These are phyloP conservation scores for Listrodromus nycthemerus DNA, from an alignment of 2,888 invertebrate species.

Conservation along the genomic window DNA sequence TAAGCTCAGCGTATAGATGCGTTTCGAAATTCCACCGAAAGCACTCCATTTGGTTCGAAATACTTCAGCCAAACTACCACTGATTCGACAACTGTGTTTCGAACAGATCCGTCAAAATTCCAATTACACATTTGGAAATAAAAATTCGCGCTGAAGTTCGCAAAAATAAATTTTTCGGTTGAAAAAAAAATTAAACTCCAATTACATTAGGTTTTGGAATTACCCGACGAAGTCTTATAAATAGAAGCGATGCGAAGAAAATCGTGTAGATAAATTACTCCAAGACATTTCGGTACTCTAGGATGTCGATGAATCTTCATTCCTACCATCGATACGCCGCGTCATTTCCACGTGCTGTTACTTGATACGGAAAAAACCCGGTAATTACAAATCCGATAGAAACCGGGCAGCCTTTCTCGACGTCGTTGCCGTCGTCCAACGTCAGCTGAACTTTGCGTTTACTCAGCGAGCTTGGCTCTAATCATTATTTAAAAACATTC, in stretches of 20 bases:
- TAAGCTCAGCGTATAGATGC: too few species aligned
- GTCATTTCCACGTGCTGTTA: conserved; percentile 59
- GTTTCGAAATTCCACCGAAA: too few species aligned
- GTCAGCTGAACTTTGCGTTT: conserved; percentile 14
- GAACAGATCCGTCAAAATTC: too few species aligned
- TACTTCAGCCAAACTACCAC: too few species aligned
- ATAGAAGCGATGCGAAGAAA: not conserved
- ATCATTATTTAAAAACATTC: conserved; percentile 41
- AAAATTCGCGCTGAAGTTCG: too few species aligned
- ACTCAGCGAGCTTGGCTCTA: not conserved
- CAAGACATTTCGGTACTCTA: conserved; percentile 33
- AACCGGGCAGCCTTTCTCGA: conserved; percentile 28
- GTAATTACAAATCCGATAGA: conserved; percentile 65
- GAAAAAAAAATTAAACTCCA: too few species aligned
- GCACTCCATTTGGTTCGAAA: too few species aligned
- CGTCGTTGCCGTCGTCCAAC: conserved; percentile 20
- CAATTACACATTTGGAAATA: too few species aligned
- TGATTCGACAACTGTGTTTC: too few species aligned
- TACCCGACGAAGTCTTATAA: too few species aligned
- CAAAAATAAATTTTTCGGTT: too few species aligned
- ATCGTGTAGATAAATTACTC: not conserved
- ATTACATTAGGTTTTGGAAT: too few species aligned
- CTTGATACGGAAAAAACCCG: conserved; percentile 50
- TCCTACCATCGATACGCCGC: conserved; percentile 35
- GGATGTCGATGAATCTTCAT: conserved; percentile 47